A percentile compares a stretch with the other conserved stretches of the same genome.
phyloP scores from a whole-genome alignment of 2,888 invertebrate genomes.

The Romanomermis culicivorax region DNA sequence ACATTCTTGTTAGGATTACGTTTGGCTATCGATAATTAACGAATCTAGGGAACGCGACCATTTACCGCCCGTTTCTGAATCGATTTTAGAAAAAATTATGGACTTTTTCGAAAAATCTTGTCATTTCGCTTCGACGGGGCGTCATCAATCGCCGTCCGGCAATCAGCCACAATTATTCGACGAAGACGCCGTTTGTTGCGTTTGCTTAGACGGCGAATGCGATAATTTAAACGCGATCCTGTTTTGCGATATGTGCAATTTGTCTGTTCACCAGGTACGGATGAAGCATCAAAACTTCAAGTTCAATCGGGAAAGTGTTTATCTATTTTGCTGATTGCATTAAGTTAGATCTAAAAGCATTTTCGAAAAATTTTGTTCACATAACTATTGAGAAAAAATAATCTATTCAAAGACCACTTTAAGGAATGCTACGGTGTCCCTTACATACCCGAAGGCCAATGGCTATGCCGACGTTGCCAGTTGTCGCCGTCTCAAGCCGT shows the following conservation, averaged over 20 bases:
- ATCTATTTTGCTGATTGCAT: too few species aligned
- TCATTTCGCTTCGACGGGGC: constrained; percentile 47
- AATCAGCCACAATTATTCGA: constrained; percentile 11
- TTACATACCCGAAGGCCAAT: constrained; percentile 88
- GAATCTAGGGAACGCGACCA: constrained; percentile 43
- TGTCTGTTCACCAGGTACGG: constrained; percentile 71
- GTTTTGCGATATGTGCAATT: constrained; percentile 98
- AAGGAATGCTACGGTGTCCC: constrained; percentile 89
- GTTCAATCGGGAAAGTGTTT: too few species aligned
- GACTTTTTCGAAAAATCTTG: constrained; percentile 93
- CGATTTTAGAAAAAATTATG: constrained; percentile 82
- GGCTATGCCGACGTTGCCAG: constrained; percentile 83
- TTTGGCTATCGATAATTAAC: constrained; percentile 75
- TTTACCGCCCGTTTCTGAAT: constrained; percentile 57
- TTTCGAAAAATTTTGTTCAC: too few species aligned
- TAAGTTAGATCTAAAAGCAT: too few species aligned
- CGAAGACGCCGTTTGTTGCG: constrained; percentile 93
- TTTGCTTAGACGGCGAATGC: constrained; percentile 95
- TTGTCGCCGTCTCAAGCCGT: constrained; percentile 88
- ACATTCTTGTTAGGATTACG: constrained; percentile 65
- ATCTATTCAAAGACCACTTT: too few species aligned
- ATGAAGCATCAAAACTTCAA: too few species aligned
- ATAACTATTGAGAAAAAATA: too few species aligned
- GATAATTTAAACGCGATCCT: constrained; percentile 94
- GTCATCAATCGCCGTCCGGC: neutral